These are phyloP conservation scores for Eilema sororculum DNA, from an alignment of 2,888 invertebrate species.

Conservation along the genomic window DNA sequence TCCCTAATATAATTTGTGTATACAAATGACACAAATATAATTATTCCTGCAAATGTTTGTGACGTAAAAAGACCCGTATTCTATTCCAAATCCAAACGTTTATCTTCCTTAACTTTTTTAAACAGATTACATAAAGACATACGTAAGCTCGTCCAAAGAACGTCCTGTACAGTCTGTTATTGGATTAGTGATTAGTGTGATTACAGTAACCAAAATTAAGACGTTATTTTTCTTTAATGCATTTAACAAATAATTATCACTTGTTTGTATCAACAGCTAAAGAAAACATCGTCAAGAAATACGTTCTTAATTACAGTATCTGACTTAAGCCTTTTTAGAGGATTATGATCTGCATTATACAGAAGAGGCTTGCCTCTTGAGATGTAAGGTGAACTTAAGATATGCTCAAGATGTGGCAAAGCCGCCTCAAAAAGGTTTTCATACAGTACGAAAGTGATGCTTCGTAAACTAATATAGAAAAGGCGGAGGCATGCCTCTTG, in stretches of 20 bases:
- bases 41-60: neutral
- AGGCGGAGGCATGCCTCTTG: no score
- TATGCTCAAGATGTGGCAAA: no score
- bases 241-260: neutral
- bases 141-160: neutral
- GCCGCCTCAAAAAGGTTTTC: no score
- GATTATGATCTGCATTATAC: no score
- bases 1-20: neutral
- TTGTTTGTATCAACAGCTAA: neutral
- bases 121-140: neutral
- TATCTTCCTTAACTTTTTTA: neutral
- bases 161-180: neutral
- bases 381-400: no score
- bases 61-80: neutral
- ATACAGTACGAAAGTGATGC: no score
- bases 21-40: neutral
- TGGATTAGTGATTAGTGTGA: conserved; percentile 1
- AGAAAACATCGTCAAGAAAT: neutral
- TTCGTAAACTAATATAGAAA: no score
- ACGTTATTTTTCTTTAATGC: neutral
- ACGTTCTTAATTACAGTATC: neutral
- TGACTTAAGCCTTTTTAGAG: neutral
- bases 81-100: neutral
- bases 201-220: neutral
- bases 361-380: no score